These are phyloP conservation scores for Zaprionus obscuricornis DNA, from an alignment of 2,888 invertebrate genomes.

Conservation along the genomic window DNA sequence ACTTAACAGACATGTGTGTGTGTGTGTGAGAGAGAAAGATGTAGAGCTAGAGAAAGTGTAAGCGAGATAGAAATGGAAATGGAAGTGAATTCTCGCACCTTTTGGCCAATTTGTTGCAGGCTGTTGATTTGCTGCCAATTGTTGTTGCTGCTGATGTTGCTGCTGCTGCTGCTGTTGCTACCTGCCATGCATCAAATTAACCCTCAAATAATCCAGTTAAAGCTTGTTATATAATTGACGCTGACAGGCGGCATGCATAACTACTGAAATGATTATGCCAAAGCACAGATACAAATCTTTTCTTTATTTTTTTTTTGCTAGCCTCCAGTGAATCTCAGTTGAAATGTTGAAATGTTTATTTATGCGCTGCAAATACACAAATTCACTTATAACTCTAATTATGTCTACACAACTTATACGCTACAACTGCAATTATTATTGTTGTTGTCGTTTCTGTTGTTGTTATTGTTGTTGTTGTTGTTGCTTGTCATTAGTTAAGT, in stretches of 20 bases:
- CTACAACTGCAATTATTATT: too few species aligned
- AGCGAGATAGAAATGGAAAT: constrained; percentile 23
- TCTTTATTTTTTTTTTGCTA: too few species aligned
- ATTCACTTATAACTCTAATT: constrained; percentile 52
- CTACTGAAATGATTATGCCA: constrained; percentile 43
- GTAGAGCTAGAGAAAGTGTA: too few species aligned
- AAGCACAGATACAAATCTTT: constrained; percentile 28
- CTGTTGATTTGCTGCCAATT: too few species aligned
- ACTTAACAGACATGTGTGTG: too few species aligned
- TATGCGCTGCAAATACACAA: constrained; percentile 44
- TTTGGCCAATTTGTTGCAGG: constrained; percentile 65
- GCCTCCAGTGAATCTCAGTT: neutral
- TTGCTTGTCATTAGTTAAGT: constrained; percentile 44
- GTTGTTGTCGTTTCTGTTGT: constrained; percentile 19
- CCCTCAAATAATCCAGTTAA: constrained; percentile 71
- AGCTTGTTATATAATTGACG: constrained; percentile 67
- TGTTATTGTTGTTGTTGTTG: constrained; percentile 4
- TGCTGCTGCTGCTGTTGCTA: constrained; percentile 17
- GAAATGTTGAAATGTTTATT: constrained; percentile 51
- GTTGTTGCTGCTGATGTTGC: too few species aligned
- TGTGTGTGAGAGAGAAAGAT: too few species aligned
- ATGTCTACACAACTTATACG: constrained; percentile 50
- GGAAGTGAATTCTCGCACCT: constrained; percentile 72
- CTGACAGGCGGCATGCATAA: constrained; percentile 59
- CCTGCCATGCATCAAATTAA: constrained; percentile 69